These are phyloP conservation scores for Vesta saturnalis DNA, from an alignment of 2,888 invertebrate species.

Conservation along the genomic window DNA sequence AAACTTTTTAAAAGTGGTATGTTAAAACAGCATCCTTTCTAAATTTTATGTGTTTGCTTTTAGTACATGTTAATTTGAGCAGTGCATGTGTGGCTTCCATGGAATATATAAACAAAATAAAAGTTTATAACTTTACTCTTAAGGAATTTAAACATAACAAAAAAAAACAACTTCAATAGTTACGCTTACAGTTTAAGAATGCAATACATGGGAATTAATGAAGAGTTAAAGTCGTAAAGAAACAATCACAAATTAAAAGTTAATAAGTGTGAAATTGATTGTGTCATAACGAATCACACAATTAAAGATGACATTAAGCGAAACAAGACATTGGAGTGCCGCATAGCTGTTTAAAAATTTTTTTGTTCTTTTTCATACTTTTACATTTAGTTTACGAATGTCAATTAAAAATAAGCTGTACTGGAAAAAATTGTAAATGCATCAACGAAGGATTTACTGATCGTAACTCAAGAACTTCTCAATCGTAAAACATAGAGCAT, in stretches of 20 bases:
- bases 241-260: slow-evolving; percentile 34
- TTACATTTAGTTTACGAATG: slow-evolving; percentile 1
- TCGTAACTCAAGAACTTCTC: no score
- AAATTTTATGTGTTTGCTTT: slow-evolving; percentile 31
- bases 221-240: slow-evolving; percentile 31
- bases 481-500: no score
- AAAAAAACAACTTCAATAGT: no score
- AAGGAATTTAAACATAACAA: neutral
- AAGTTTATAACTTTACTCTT: slow-evolving; percentile 12
- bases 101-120: slow-evolving; percentile 25
- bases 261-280: slow-evolving; percentile 38
- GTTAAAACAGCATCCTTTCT: slow-evolving; percentile 36
- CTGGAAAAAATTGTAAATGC: neutral
- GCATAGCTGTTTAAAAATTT: no score
- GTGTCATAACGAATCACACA: slow-evolving; percentile 35
- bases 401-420: neutral
- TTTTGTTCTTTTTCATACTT: neutral
- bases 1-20: slow-evolving; percentile 35
- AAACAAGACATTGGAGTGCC: slow-evolving; percentile 18
- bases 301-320: slow-evolving; percentile 29
- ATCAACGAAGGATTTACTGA: no score
- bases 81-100: slow-evolving; percentile 20
- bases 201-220: slow-evolving; percentile 23
- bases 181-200: slow-evolving; percentile 8
- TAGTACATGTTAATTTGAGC: slow-evolving; percentile 29